Evolutionary conservation across 1,140 invertebrate genomes (phyloP), one percentile per base, ranked within the genome.

Genomic region (Procambarus clarkii): DNA sequence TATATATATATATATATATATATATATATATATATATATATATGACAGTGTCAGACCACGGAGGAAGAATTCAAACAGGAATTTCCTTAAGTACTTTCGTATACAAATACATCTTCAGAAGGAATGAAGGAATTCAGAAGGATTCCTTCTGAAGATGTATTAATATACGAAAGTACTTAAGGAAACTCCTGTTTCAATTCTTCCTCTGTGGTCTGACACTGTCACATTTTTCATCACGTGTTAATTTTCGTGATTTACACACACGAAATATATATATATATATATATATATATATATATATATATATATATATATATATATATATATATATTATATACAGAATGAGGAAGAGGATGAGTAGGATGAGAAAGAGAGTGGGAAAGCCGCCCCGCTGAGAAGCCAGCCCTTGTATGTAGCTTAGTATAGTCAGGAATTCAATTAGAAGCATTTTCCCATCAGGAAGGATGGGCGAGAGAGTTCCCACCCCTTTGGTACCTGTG

Each of bases 401-500:
- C 1, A 90, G 85, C 81, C 82, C 82, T 80, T 64, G 74, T 91
- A 80, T 91, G 77, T 91, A 91, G 80, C 88, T 91, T 91, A 91
- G 83, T 69, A 54, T 64, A 78, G 76, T 21, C 82, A 84, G 88
- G 88, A 91, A 91, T 91, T 91, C 88, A 91, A 91, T 91, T 91
- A 91, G 83, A 91, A 91, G 82, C 79, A 91, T 91, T 91, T 91
- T 91, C 88, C 87, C 87, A 89, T 58, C 88, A 64, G 9, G 34
- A 15, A 18, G 5, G 45, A 54, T 64, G 21, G 58, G 34, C 79
- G 34, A 15, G 78, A 34, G 77, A 48, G 64, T 79, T 85, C 60
- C 88, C 88, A 34, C 45, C 83, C 81, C 80, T 64, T 90, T 76
- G 69, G 80, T 91, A 86, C 82, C 88, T 91, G 88, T 91, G 88